Conservation (phyloP, 1,140 invertebrate genomes). For the Penaeus japonicus region DNA sequence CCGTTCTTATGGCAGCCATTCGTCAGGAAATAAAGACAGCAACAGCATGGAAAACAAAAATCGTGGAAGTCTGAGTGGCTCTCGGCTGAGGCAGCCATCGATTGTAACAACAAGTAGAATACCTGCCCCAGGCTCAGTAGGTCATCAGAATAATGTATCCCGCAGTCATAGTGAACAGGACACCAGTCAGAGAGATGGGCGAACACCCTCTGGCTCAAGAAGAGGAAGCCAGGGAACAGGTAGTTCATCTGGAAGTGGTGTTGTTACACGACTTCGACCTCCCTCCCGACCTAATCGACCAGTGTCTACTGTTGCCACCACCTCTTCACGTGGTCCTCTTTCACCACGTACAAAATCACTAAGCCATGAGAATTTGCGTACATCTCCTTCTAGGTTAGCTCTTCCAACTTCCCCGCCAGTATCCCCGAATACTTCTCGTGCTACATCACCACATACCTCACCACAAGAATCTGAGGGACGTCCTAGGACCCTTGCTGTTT, state of each 20-base stretch:
- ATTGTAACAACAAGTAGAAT: slow-evolving; percentile 24
- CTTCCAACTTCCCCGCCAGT: slow-evolving; percentile 43
- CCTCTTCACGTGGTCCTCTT: slow-evolving; percentile 29
- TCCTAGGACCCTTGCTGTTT: slow-evolving; percentile 38
- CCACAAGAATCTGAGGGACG: slow-evolving; percentile 41
- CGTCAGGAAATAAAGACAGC: background rate
- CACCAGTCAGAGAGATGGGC: background rate
- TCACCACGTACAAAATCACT: slow-evolving; percentile 45
- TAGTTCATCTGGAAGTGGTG: background rate
- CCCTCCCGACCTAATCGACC: slow-evolving; percentile 36
- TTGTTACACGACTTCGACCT: slow-evolving; percentile 27
- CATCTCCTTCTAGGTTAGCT: slow-evolving; percentile 49
- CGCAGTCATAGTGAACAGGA: background rate
- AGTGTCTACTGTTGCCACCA: slow-evolving; percentile 39
- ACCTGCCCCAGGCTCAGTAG: slow-evolving; percentile 31
- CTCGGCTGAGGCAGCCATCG: slow-evolving; percentile 31
- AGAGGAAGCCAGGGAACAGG: slow-evolving; percentile 10
- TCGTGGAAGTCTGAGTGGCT: background rate
- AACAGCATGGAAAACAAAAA: slow-evolving; percentile 10
- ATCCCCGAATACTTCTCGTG: slow-evolving; percentile 41
- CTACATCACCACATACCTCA: slow-evolving; percentile 43
- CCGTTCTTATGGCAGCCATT: slow-evolving; percentile 7
- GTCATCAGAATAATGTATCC: background rate
- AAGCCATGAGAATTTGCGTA: slow-evolving; percentile 47
- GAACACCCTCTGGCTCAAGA: background rate